A percentile compares a stretch with the other conserved stretches of the same genome.
Evolutionary conservation across 35 echinoderm and acorn worm species (phyloP).

Genomic region (Lytechinus pictus): DNA sequence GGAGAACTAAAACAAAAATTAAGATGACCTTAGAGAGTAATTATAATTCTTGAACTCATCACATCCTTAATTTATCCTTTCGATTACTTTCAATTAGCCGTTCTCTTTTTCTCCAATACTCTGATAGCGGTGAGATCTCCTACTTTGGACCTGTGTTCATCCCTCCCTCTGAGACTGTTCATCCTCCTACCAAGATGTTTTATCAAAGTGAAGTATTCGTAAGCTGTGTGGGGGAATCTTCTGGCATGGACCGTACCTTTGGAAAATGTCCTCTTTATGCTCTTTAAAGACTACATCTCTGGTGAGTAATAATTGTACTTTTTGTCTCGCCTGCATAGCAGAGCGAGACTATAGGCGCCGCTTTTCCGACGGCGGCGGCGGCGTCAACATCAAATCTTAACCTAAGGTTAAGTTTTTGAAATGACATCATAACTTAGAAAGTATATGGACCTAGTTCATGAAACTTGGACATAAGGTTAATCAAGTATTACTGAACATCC

Average conservation of each 20-base stretch:
- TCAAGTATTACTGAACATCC: no score
- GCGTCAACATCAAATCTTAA: no score
- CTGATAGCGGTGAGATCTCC: constrained; percentile 71
- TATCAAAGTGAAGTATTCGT: constrained; percentile 94
- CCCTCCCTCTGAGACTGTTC: constrained; percentile 82
- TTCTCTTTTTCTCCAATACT: not conserved
- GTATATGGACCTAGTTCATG: no score
- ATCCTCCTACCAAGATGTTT: constrained; percentile 88
- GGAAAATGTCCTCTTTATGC: constrained; percentile 77
- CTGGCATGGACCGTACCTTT: constrained; percentile 68
- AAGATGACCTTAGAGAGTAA: no score
- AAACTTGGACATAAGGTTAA: no score
- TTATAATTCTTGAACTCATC: no score
- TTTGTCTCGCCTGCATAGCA: no score
- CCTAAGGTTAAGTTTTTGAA: no score
- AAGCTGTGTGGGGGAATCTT: constrained; percentile 80
- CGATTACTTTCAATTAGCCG: not conserved
- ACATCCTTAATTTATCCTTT: not conserved
- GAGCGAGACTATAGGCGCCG: no score
- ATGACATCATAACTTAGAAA: no score
- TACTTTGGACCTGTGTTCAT: constrained; percentile 83
- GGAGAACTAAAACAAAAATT: no score
- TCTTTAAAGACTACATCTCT: constrained; percentile 85
- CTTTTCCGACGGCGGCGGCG: no score
- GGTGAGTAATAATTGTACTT: constrained; percentile 67